Evolutionary conservation across 1,140 invertebrate species (phyloP).

Genomic region (Cotesia glomerata): DNA sequence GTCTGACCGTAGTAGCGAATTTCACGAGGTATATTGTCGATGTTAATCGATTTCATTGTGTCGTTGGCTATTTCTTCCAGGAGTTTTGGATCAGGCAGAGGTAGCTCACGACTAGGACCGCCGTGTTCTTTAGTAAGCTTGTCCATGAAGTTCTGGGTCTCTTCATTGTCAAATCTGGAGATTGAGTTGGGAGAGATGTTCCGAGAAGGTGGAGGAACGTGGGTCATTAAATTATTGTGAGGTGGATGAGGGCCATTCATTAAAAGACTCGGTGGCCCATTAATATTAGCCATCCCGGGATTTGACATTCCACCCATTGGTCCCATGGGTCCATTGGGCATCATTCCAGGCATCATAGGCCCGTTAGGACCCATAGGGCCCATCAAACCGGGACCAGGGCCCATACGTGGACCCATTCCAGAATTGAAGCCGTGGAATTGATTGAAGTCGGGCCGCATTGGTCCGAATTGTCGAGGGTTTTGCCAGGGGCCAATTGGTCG

Average conservation of each 20-base stretch:
- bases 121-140: constrained; percentile 29
- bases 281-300: constrained; percentile 36
- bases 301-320: constrained; percentile 41
- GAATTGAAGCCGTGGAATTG: constrained; percentile 58
- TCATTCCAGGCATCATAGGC: constrained; percentile 50
- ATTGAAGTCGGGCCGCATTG: constrained; percentile 53
- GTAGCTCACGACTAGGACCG: constrained; percentile 56
- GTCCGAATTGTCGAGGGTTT: constrained; percentile 54
- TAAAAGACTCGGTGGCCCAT: constrained; percentile 43
- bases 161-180: constrained; percentile 26
- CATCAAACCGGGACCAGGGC: constrained; percentile 50
- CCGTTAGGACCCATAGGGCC: constrained; percentile 54
- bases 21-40: constrained; percentile 81
- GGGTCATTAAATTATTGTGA: background rate
- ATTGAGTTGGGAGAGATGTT: constrained; percentile 34
- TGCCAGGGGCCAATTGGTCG: constrained; percentile 57
- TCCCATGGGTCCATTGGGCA: constrained; percentile 46
- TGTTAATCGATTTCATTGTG: constrained; percentile 79
- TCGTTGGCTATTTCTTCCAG: constrained; percentile 71
- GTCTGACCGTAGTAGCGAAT: constrained; percentile 86
- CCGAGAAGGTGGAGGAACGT: background rate
- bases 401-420: constrained; percentile 47
- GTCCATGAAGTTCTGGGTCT: constrained; percentile 29
- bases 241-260: constrained; percentile 46
- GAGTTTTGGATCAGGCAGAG: constrained; percentile 65